Evolutionary conservation across 2,797 vertebrate genomes (phyloP), one percentile per base, ranked within the genome.

Genomic region (Bradypodion ventrale): DNA sequence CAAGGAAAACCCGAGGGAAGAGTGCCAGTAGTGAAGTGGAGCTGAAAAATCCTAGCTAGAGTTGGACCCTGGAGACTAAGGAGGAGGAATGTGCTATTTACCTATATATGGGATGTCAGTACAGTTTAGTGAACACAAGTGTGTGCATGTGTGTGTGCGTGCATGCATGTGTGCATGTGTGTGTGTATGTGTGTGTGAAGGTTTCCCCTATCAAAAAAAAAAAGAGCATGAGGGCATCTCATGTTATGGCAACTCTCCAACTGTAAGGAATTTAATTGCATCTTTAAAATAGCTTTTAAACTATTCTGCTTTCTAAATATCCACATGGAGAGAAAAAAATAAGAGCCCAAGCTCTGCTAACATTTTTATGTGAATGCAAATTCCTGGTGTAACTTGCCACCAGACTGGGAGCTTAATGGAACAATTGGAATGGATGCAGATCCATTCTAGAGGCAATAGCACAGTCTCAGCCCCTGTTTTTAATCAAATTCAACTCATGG

Each of bases 291-390:
- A 59, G 86, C 80, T 72, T 81, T 89, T 86, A 65, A 87, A 79
- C 80, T 90, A 77, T 76, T 91, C 85, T 86, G 29, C 85, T 87
- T 88, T n/a, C n/a, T 85, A 89, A 85, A 89, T 75, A 29, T 86
- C 82, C 87, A 80, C 86, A 93, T 87, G 87, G 89, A 84, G 88
- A n/a, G 44, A 89, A 83, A 89, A n/a, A 91, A 92, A 85, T 89
- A 88, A 92, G 86, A 92, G 91, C 75, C 83, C 86, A 76, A 89
- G 75, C 56, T 82, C 87, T 90, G 75, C 83, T 89, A 84, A 90
- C 90, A 93, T 89, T 90, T 93, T 93, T 92, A 88, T 93, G 88
- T 83, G 86, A 76, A 94, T 94, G 92, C 91, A 95, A 94, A 94
- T 94, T 85, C 91, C 86, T 84, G 62, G 82, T 90, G 79, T 90